Evolutionary conservation across 2,888 invertebrate genomes (phyloP).

Genomic region (Drosophila demipolita): DNA sequence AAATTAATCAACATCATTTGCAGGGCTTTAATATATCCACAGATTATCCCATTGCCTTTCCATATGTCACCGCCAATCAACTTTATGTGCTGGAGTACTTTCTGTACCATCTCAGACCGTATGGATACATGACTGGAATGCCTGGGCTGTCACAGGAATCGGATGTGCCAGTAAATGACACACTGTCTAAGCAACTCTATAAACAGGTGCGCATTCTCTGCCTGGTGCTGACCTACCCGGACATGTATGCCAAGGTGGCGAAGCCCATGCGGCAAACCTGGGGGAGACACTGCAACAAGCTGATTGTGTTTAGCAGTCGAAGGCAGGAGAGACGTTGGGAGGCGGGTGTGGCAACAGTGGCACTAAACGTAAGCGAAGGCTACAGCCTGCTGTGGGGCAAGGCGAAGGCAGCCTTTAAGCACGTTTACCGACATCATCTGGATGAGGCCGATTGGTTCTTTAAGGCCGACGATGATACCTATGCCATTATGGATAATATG

Average conservation of each 20-base stretch:
- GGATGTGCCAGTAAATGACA: neutral
- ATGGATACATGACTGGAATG: slow-evolving; percentile 85
- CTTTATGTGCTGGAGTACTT: slow-evolving; percentile 98
- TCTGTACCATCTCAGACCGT: slow-evolving; percentile 95
- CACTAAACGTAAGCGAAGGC: slow-evolving; percentile 93
- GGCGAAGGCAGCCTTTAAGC: slow-evolving; percentile 96
- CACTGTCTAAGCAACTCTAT: slow-evolving; percentile 25
- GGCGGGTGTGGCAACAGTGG: slow-evolving; percentile 90
- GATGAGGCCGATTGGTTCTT: slow-evolving; percentile 97
- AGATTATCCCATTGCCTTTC: slow-evolving; percentile 96
- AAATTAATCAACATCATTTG: neutral
- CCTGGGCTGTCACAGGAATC: slow-evolving; percentile 52
- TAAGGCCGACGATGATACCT: slow-evolving; percentile 99
- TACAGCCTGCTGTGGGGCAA: slow-evolving; percentile 96
- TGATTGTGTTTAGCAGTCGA: slow-evolving; percentile 93
- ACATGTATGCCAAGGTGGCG: slow-evolving; percentile 93
- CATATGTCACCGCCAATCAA: slow-evolving; percentile 94
- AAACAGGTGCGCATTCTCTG: slow-evolving; percentile 54
- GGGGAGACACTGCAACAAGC: slow-evolving; percentile 94
- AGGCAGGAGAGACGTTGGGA: neutral
- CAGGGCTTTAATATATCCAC: slow-evolving; percentile 89
- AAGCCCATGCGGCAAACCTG: slow-evolving; percentile 96
- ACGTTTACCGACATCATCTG: slow-evolving; percentile 92
- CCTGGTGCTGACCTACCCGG: slow-evolving; percentile 87
- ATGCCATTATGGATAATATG: slow-evolving; percentile 97